Base-by-base conservation (phyloP, 2,113 vertebrate genomes). In the Salvelinus fontinalis region DNA sequence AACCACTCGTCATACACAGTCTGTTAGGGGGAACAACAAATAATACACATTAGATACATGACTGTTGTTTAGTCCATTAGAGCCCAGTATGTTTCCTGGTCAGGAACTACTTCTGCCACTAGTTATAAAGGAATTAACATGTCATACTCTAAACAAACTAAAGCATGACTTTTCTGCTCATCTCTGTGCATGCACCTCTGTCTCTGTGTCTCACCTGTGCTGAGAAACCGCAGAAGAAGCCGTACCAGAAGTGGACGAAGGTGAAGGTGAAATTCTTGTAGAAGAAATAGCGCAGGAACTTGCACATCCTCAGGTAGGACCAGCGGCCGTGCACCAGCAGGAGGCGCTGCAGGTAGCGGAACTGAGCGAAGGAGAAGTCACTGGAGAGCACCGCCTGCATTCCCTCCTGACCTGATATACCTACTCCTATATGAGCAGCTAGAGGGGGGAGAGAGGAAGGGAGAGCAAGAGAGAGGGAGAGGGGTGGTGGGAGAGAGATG, bases 231-330 rank as follows among this genome's bases (percentile, higher is more conserved):
- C 92, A 97, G 93, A 94, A 98, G 95, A 98, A 99, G 64, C 92
- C 96, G 8, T 97, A 99, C 97, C 98, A 99, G 93, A 99, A 96
- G 71, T 99, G 97, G 16, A 98, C 94, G 26, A 99, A 89, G 0
- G 97, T 99, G 86, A 99, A 99, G 85, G 95, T 94, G 87, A 99
- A 99, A 90, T 99, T 99, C 90, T 99, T 99, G 80, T 97, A 99
- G 87, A 99, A 99, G 86, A 99, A 99, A 79, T 98, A 99, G 29
- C 90, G 87, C n/a, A 99, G 93, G 86, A 99, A 99, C 83, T 96
- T 97, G 94, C 95, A 97, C 96, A 99, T 98, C 90, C 97, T 95
- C 57, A 96, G 91, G 75, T 99, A 99, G 16, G 97, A 99, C 98
- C 97, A 99, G 64, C 96, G 95, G 0, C 97, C 98, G 0, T 99